Percentiles rank a stretch among this genome's conserved stretches.
phyloP scores from a whole-genome alignment of 2,797 vertebrate species.

The Sebastes nivosus region DNA sequence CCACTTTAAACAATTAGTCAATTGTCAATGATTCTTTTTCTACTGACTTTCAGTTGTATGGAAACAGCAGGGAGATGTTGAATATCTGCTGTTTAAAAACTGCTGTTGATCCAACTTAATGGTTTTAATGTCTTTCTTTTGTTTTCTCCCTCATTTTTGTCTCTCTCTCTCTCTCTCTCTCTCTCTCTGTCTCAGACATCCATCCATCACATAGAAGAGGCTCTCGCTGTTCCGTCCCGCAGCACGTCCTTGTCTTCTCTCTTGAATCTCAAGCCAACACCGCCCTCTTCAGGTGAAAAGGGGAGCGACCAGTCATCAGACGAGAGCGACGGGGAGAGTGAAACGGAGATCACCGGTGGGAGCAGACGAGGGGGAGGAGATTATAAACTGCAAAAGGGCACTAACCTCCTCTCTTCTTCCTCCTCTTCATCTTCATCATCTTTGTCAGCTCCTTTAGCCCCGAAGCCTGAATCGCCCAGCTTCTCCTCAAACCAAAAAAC shows the following conservation, averaged over 20 bases:
- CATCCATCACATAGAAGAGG: constrained; percentile 22
- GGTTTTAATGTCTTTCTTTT: not conserved
- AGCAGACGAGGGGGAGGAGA: not conserved
- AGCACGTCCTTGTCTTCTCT: not conserved
- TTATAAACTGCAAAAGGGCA: not conserved
- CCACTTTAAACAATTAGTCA: too few species aligned
- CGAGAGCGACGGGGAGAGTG: not conserved
- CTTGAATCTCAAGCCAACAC: not conserved
- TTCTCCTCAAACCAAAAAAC: not conserved
- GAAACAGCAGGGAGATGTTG: not conserved
- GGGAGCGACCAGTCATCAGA: not conserved
- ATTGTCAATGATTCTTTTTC: too few species aligned
- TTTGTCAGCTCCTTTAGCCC: not conserved
- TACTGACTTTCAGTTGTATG: not conserved
- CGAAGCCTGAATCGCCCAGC: accelerated
- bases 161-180: too few species aligned
- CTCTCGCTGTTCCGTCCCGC: accelerated
- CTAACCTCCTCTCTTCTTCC: constrained; percentile 20
- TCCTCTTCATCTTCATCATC: constrained; percentile 10
- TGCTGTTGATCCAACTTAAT: not conserved
- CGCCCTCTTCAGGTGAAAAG: constrained; percentile 30
- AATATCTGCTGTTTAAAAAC: not conserved
- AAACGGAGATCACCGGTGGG: not conserved
- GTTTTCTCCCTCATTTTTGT: not conserved
- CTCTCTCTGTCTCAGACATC: constrained; percentile 24